Base-by-base conservation (phyloP, 2,797 vertebrate genomes). In the Chromis chromis region DNA sequence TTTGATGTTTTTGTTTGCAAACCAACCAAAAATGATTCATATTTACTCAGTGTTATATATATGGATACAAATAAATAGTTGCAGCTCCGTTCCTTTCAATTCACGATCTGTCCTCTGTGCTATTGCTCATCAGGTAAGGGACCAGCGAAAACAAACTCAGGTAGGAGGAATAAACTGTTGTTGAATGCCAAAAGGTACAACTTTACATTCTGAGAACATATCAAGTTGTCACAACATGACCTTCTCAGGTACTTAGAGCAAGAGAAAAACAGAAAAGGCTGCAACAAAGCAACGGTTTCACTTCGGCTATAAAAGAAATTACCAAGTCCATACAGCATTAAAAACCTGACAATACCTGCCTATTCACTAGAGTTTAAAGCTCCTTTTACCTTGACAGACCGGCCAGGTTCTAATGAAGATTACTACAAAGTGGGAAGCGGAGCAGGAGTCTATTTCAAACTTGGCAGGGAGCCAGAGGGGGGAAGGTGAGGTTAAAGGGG, bases 401-500 rank as follows among this genome's bases (percentile, higher is more conserved):
- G 28, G 19, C 46, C 62, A 25, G 55, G 10, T 70, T 66, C 64
- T 58, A 53, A 79, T 57, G 52, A 74, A 66, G 33, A 65, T 17
- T 21, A 54, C 40, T 12, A 52, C 58, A 52, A 60, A 25, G 10
- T 25, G 44, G 17, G 50, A 33, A 62, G 59, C 40, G 19, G 42
- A 61, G 40, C 36, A 39, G 1, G 40, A 66, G 24, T 55, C 36
- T 16, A 27, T 56, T 74, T 56, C 46, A 50, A 31, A 59, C 19
- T 28, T 68, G 84, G 79, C 66, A 16, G 36, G 52, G 31, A 61
- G 60, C 68, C 81, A 71, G 27, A 6, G 42, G 21, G 54, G n/a
- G 4, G 28, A 17, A 64, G 39, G 33, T 40, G 49, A 65, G 70
- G 79, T 82, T 78, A 87, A 65, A 84, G 83, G 76, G 39, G 72